A percentile compares a stretch with the other conserved stretches of the same genome.
phyloP scores from a whole-genome alignment of 2,888 invertebrate species.

The Bellardia pandia region DNA sequence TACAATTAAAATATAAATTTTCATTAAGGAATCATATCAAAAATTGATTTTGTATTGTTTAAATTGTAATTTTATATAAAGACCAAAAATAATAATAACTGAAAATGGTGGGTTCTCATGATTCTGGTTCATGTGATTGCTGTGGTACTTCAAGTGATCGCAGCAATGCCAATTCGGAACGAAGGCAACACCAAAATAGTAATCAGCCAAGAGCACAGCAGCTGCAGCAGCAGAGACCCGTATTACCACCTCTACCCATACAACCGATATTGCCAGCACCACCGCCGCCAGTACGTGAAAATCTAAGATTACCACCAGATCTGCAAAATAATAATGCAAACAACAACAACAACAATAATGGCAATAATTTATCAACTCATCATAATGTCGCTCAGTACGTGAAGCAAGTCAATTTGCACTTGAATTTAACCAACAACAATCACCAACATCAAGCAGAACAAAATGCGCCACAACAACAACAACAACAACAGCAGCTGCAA shows the following conservation, averaged over 20 bases:
- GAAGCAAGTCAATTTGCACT: slow-evolving; percentile 77
- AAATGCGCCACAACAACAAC: slow-evolving; percentile 58
- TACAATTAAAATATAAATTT: neutral
- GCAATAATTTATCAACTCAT: slow-evolving; percentile 54
- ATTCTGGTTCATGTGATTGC: slow-evolving; percentile 78
- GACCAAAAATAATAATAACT: neutral
- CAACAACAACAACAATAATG: slow-evolving; percentile 70
- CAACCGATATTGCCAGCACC: slow-evolving; percentile 72
- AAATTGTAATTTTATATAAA: neutral
- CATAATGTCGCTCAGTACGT: slow-evolving; percentile 75
- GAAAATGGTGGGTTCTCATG: slow-evolving; percentile 77
- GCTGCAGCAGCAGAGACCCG: slow-evolving; percentile 73
- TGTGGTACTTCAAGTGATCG: slow-evolving; percentile 77
- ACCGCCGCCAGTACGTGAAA: slow-evolving; percentile 18
- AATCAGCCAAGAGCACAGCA: slow-evolving; percentile 65
- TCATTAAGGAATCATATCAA: slow-evolving; percentile 45
- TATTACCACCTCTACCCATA: slow-evolving; percentile 70
- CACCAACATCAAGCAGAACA: slow-evolving; percentile 60
- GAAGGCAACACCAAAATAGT: slow-evolving; percentile 63
- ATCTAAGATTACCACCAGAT: slow-evolving; percentile 70
- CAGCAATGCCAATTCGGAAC: slow-evolving; percentile 69
- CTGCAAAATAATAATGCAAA: slow-evolving; percentile 75
- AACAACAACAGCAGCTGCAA: slow-evolving; percentile 72
- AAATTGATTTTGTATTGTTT: neutral
- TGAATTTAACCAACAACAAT: slow-evolving; percentile 75